phyloP scores from a whole-genome alignment of 2,888 invertebrate species.

The Cephalotes varians region DNA sequence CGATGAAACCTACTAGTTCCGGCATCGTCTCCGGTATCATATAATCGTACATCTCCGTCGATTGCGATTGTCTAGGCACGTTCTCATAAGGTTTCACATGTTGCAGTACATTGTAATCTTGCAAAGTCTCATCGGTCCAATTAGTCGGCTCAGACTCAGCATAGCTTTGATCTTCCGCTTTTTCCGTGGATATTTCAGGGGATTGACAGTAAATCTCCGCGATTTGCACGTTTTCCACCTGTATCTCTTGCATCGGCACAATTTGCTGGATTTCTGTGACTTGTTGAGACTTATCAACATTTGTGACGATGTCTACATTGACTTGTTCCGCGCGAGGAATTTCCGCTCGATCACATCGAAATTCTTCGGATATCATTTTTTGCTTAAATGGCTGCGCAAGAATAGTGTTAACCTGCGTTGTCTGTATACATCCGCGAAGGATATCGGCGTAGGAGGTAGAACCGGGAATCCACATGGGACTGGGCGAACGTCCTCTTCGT shows the following conservation, averaged over 20 bases:
- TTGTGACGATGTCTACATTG: neutral
- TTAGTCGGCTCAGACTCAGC: constrained; percentile 41
- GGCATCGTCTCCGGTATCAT: constrained; percentile 86
- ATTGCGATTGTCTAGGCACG: constrained; percentile 31
- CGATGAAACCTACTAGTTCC: constrained; percentile 87
- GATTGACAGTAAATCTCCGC: constrained; percentile 3
- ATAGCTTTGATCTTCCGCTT: constrained; percentile 21
- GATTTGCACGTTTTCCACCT: neutral
- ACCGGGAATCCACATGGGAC: constrained; percentile 92
- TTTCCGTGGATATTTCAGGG: constrained; percentile 13
- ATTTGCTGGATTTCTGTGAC: neutral
- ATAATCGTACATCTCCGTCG: constrained; percentile 85
- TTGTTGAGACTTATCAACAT: constrained; percentile 11
- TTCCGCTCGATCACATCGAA: neutral
- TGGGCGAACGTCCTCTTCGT: constrained; percentile 88
- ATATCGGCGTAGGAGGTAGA: constrained; percentile 93
- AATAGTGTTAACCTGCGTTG: constrained; percentile 51
- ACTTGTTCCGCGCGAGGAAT: constrained; percentile 2
- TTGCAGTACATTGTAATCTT: constrained; percentile 69
- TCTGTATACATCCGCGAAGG: constrained; percentile 87
- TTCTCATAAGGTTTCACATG: constrained; percentile 60
- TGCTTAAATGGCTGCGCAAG: constrained; percentile 63
- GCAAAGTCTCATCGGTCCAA: constrained; percentile 77
- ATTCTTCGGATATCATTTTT: constrained; percentile 62
- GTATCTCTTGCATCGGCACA: constrained; percentile 5